These are phyloP conservation scores for Ivindomyrus marchei DNA, from an alignment of 2,113 vertebrate species.

Conservation along the genomic window DNA sequence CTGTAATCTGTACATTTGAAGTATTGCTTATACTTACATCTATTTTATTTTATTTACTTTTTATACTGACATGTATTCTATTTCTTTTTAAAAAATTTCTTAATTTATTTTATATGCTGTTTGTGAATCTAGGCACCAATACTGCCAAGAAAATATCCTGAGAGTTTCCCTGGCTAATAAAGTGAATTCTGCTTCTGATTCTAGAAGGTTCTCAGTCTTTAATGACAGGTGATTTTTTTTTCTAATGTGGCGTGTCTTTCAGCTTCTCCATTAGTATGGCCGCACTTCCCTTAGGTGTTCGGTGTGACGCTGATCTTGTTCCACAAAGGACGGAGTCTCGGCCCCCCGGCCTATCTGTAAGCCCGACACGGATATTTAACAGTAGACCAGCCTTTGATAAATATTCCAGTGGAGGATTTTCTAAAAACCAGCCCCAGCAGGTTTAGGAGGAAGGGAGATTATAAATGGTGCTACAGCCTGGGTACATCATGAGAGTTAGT, in stretches of 20 bases:
- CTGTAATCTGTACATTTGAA: not conserved
- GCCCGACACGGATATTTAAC: not conserved
- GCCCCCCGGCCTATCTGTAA: not conserved
- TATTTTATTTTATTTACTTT: no score
- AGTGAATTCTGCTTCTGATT: not conserved
- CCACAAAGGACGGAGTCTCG: not conserved
- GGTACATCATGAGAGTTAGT: not conserved
- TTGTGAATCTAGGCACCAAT: not conserved
- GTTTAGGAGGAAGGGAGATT: not conserved
- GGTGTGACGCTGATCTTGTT: not conserved
- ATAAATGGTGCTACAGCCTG: not conserved
- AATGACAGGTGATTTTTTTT: not conserved
- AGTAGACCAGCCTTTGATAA: not conserved
- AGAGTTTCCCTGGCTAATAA: not conserved
- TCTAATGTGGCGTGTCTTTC: not conserved
- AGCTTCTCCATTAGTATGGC: no score
- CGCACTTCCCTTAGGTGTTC: not conserved
- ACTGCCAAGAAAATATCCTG: not conserved
- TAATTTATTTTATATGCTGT: not conserved
- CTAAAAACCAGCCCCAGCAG: not conserved
- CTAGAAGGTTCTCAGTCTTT: not conserved
- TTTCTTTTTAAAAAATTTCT: not conserved
- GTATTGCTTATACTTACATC: not conserved
- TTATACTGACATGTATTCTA: not conserved
- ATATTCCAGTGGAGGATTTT: constrained; percentile 3